Evolutionary conservation across 2,797 vertebrate species (phyloP).

Genomic region (Galagoides demidoff): DNA sequence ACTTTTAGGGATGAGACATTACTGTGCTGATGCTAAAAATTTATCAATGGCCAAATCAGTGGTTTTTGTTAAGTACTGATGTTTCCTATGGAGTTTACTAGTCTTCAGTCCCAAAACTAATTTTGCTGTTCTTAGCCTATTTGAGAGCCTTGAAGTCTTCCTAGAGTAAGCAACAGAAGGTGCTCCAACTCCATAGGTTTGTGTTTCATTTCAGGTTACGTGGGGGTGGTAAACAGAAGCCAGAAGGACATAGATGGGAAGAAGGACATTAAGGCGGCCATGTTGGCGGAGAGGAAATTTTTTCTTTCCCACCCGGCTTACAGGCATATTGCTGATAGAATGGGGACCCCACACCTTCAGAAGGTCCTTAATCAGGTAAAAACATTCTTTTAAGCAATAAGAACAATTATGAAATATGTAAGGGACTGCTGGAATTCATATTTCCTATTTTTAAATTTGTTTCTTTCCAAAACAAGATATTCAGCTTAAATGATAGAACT

Average conservation of each 20-base stretch:
- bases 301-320: conserved; percentile 92
- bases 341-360: conserved; percentile 92
- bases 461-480: neutral
- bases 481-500: neutral
- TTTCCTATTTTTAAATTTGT: conserved; percentile 26
- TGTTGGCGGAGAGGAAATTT: conserved; percentile 90
- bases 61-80: neutral
- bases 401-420: neutral
- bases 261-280: conserved; percentile 91
- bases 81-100: neutral
- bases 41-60: neutral
- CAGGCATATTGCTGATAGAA: conserved; percentile 90
- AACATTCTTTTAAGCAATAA: neutral
- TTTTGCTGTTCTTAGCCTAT: neutral
- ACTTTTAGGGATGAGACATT: neutral
- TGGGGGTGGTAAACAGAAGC: conserved; percentile 93
- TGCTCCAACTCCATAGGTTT: neutral
- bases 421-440: neutral
- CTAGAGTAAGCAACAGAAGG: neutral
- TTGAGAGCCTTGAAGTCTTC: neutral
- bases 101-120: neutral
- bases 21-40: neutral
- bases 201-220: conserved; percentile 88
- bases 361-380: conserved; percentile 92
- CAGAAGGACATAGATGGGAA: conserved; percentile 94